Conservation (phyloP, 2,113 vertebrate genomes). For the Neogale vison region DNA sequence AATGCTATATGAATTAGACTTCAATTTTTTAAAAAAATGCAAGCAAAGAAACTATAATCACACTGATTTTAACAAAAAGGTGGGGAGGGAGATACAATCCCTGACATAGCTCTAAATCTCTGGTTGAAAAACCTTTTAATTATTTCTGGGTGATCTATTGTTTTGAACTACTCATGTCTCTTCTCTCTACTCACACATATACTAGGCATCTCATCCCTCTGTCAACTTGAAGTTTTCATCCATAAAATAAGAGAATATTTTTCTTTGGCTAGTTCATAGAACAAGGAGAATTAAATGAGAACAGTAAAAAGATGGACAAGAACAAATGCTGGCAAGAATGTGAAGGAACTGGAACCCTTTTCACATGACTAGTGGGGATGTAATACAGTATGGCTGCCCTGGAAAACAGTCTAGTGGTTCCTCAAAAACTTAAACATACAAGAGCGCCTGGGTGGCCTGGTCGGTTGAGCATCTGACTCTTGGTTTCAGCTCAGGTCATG, state of each 20-base stretch:
- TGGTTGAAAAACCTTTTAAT: neutral
- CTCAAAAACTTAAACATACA: neutral
- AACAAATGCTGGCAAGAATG: neutral
- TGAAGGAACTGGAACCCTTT: neutral
- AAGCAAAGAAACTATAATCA: neutral
- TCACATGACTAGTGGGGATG: neutral
- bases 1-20: neutral
- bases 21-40: neutral
- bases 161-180: neutral
- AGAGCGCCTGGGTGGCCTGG: neutral
- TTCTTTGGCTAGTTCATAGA: neutral
- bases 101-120: neutral
- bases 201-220: neutral
- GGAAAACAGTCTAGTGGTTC: neutral
- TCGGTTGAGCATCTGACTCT: neutral
- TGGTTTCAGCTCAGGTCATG: neutral
- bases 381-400: too few relatives aligned
- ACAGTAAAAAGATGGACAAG: neutral
- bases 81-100: neutral
- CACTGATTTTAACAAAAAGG: neutral
- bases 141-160: neutral
- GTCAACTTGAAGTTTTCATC: neutral
- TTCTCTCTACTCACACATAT: neutral
- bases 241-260: neutral
- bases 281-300: neutral